phyloP scores from a whole-genome alignment of 1,140 invertebrate species.

The Drosophila azteca region DNA sequence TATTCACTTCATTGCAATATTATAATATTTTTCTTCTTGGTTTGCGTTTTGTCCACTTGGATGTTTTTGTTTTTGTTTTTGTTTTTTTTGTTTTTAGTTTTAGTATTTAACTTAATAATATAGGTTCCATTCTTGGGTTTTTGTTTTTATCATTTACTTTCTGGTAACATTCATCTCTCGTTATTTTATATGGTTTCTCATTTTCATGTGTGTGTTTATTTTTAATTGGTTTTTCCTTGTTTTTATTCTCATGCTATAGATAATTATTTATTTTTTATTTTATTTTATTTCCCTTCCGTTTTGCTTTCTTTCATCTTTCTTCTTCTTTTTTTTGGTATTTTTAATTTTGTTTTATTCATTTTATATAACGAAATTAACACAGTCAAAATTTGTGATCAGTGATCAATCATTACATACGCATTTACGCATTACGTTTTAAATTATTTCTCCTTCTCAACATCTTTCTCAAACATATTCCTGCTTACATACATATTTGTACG shows the following conservation, averaged over 20 bases:
- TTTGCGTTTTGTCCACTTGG: constrained; percentile 58
- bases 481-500: constrained; percentile 2
- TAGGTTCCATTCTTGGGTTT: constrained; percentile 60
- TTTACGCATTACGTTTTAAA: constrained; percentile 75
- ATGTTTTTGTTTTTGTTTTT: constrained; percentile 66
- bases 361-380: constrained; percentile 83
- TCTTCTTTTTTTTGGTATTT: constrained; percentile 43
- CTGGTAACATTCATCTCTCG: constrained; percentile 73
- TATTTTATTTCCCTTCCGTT: constrained; percentile 52
- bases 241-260: constrained; percentile 68
- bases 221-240: neutral
- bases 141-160: constrained; percentile 59
- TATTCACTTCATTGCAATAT: constrained; percentile 81
- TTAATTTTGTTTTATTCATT: constrained; percentile 58
- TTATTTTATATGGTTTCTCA: constrained; percentile 43
- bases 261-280: constrained; percentile 58
- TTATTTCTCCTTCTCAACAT: constrained; percentile 53
- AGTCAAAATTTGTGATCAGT: constrained; percentile 83
- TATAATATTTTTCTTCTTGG: constrained; percentile 80
- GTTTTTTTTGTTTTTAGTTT: constrained; percentile 70
- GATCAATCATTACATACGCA: constrained; percentile 74
- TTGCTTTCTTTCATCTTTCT: constrained; percentile 23
- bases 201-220: constrained; percentile 65
- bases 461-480: constrained; percentile 45
- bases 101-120: constrained; percentile 77